phyloP scores from a whole-genome alignment of 2,888 invertebrate species.

The Ormyrus pomaceus region DNA sequence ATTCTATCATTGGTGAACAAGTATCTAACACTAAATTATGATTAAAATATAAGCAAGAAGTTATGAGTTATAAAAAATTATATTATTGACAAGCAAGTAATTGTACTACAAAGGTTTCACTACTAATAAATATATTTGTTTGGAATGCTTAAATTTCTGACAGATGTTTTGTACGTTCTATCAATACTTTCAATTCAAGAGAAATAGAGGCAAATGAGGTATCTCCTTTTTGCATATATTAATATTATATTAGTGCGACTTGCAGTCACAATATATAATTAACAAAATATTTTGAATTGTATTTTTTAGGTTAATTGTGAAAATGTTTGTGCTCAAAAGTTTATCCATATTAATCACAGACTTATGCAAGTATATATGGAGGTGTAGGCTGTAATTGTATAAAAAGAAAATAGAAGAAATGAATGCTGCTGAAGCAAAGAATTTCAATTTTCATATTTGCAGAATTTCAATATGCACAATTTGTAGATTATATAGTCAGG shows the following conservation, averaged over 20 bases:
- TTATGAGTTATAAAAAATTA: too few species aligned
- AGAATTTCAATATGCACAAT: conserved; percentile 85
- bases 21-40: too few species aligned
- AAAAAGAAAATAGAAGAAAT: conserved; percentile 77
- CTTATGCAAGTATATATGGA: conserved; percentile 80
- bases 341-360: conserved; percentile 80
- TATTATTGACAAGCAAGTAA: too few species aligned
- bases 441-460: conserved; percentile 89
- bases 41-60: too few species aligned
- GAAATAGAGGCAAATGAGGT: conserved; percentile 74
- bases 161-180: conserved; percentile 77
- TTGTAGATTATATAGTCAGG: conserved; percentile 96
- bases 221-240: neutral
- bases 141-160: conserved; percentile 74
- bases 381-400: conserved; percentile 78
- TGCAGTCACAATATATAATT: conserved; percentile 10
- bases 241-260: conserved; percentile 1
- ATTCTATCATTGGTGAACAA: too few species aligned
- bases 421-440: conserved; percentile 79
- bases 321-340: conserved; percentile 78
- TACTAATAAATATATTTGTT: too few species aligned
- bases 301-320: conserved; percentile 76
- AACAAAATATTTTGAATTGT: conserved; percentile 1
- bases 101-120: too few species aligned
- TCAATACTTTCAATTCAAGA: conserved; percentile 75